These are phyloP conservation scores for Ibidorhyncha struthersii DNA, from an alignment of 2,113 vertebrate genomes.

Conservation along the genomic window DNA sequence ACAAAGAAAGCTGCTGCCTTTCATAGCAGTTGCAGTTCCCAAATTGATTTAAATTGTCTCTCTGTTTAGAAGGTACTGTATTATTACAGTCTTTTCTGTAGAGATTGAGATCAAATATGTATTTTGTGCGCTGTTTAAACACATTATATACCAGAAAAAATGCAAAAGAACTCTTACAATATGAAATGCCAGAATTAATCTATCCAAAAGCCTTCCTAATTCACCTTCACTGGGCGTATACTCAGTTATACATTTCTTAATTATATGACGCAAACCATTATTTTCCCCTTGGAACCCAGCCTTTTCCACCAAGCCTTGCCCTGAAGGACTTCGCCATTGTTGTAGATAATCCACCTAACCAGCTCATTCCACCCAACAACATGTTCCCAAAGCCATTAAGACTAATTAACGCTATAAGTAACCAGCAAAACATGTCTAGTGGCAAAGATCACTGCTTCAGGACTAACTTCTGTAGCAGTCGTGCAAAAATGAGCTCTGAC, in stretches of 20 bases:
- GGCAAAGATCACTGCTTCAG: not conserved
- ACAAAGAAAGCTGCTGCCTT: not conserved
- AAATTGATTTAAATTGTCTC: not conserved
- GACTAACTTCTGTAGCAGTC: not conserved
- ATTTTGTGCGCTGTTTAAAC: not conserved
- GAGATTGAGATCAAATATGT: not conserved
- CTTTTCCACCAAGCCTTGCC: not conserved
- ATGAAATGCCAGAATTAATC: not conserved
- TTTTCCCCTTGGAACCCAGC: not conserved
- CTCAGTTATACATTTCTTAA: not conserved
- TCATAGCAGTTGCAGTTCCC: not conserved
- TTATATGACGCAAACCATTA: not conserved
- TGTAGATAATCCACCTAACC: not conserved
- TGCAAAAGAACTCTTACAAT: not conserved
- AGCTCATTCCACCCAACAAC: not conserved
- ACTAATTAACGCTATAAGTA: not conserved
- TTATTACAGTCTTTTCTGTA: not conserved
- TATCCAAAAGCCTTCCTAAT: not conserved
- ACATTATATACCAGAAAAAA: not conserved
- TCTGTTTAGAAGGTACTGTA: not conserved
- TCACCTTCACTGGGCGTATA: not conserved
- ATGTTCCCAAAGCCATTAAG: not conserved
- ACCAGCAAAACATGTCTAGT: not conserved
- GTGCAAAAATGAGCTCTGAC: not conserved
- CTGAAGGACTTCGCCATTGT: not conserved